Evolutionary conservation across 2,797 vertebrate species (phyloP), one percentile per base, ranked within the genome.

Genomic region (Pristis pectinata): DNA sequence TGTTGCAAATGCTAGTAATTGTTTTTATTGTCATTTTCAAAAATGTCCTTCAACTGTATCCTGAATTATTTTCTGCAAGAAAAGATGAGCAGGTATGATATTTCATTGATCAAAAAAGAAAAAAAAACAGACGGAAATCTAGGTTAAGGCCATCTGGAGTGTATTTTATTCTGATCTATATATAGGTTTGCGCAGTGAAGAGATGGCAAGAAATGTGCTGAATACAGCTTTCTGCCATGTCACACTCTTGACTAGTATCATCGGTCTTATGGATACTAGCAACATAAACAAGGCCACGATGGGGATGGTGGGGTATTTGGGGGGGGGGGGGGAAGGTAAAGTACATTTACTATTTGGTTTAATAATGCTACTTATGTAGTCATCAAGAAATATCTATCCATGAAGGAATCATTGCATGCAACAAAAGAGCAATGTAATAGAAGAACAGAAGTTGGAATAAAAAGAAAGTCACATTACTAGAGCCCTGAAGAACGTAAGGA

Each of bases 131-230:
- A 76, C 30, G 94, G 70, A 94, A 94, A 94, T 94, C 92, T 94
- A 76, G 92, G 92, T 94, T 94, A 94, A 74, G 72, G 70, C 92
- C 70, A 94, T 49, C 64, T 94, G 92, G 70, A 94, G 70, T 94
- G 44, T 70, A 72, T 94, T 94, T 94, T 94, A 37, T 94, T 76
- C 70, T 49, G 92, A 49, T 53, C 92, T 93, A 74, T 72, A 93
- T 93, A 93, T 93, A 93, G 92, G 67, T 74, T 93, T 94, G 92
- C 64, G 22, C 92, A 72, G 92, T 94, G 41, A 93, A 93, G 91
- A 6, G 91, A 34, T 72, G 24, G 70, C 9, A 11, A 74, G 92
- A 94, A 94, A 76, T 94, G 44, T 76, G 92, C 92, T 94, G 92
- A 94, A 94, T 76, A n/a, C 70, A 94, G 67, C 92, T 44, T 94